Evolutionary conservation across 2,888 invertebrate species (phyloP).

Genomic region (Drosophila borborema): DNA sequence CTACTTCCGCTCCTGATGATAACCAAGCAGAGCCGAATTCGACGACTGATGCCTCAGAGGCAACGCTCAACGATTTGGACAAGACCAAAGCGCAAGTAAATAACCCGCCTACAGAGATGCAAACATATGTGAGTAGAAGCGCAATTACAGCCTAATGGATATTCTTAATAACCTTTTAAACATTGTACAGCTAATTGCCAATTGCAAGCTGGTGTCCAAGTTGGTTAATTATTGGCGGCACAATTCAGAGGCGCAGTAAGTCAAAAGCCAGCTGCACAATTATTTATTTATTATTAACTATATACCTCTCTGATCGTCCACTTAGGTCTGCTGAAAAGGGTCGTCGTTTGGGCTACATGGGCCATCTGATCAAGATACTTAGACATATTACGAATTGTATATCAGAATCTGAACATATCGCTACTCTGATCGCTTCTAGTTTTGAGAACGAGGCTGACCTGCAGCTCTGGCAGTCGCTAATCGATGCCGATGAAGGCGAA

Average conservation of each 20-base stretch:
- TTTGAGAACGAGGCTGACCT: slow-evolving; percentile 86
- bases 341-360: slow-evolving; percentile 88
- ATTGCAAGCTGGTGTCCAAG: slow-evolving; percentile 92
- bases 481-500: slow-evolving; percentile 81
- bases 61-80: slow-evolving; percentile 58
- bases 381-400: slow-evolving; percentile 86
- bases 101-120: slow-evolving; percentile 85
- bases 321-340: slow-evolving; percentile 86
- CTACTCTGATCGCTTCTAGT: slow-evolving; percentile 86
- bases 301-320: neutral
- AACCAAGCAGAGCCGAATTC: slow-evolving; percentile 9
- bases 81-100: slow-evolving; percentile 62
- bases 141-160: neutral
- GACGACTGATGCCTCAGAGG: slow-evolving; percentile 19
- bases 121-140: slow-evolving; percentile 86
- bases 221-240: slow-evolving; percentile 93
- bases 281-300: neutral
- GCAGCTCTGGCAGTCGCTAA: slow-evolving; percentile 85
- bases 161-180: neutral
- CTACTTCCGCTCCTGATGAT: slow-evolving; percentile 12
- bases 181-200: slow-evolving; percentile 88
- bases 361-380: slow-evolving; percentile 88
- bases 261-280: slow-evolving; percentile 55
- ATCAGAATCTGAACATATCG: slow-evolving; percentile 86
- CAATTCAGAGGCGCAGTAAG: slow-evolving; percentile 92